These are phyloP conservation scores for Drosophila pandora DNA, from an alignment of 1,140 invertebrate genomes.

Conservation along the genomic window DNA sequence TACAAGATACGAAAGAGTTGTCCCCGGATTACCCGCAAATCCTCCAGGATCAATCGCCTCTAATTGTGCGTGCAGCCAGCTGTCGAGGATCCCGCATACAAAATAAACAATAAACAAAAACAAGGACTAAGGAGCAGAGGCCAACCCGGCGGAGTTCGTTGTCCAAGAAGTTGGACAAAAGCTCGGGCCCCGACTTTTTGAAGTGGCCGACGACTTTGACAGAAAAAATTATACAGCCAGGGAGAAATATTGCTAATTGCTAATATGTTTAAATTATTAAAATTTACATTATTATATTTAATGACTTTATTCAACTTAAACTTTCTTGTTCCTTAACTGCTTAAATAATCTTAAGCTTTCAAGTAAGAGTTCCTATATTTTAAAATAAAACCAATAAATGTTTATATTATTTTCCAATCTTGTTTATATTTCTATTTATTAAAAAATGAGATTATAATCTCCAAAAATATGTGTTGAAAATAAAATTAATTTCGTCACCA, in stretches of 20 bases:
- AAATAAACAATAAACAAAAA: not conserved
- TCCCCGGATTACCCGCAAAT: slow-evolving; percentile 47
- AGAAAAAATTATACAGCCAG: not conserved
- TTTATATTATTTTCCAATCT: no score
- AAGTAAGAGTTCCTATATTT: no score
- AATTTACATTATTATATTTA: not conserved
- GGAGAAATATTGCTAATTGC: not conserved
- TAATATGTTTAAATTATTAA: not conserved
- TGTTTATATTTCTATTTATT: no score
- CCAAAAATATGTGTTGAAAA: no score
- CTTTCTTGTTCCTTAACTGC: no score
- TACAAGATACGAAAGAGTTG: slow-evolving; percentile 59
- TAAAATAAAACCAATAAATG: no score
- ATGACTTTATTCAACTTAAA: no score
- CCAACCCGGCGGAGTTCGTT: not conserved
- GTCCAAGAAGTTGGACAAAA: slow-evolving; percentile 49
- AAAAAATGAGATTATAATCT: no score
- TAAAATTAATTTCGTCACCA: no score
- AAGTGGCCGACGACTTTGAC: slow-evolving; percentile 35
- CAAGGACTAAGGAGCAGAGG: not conserved
- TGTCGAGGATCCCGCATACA: slow-evolving; percentile 27
- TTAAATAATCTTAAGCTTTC: not conserved
- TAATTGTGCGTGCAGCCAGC: slow-evolving; percentile 64
- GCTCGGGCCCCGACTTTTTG: slow-evolving; percentile 38
- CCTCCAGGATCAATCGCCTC: slow-evolving; percentile 24